These are phyloP conservation scores for Stenodema calcarata DNA, from an alignment of 2,888 invertebrate species.

Conservation along the genomic window DNA sequence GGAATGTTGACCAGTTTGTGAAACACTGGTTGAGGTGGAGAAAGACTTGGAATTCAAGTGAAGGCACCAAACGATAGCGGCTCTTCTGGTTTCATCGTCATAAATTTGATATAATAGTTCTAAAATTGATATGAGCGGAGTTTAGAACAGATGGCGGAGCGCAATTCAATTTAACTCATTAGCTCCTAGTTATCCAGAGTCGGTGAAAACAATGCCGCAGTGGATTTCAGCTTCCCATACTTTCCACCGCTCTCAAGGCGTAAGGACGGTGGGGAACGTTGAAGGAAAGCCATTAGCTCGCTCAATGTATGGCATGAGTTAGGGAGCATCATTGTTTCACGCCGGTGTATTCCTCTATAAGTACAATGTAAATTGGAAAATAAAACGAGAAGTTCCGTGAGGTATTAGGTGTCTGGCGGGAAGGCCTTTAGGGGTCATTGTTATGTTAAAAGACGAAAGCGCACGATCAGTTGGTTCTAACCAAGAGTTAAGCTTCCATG, in stretches of 20 bases:
- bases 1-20: too few species aligned
- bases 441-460: slow-evolving; percentile 35
- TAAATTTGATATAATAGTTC: background rate
- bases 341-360: slow-evolving; percentile 38
- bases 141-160: background rate
- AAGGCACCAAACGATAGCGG: too few species aligned
- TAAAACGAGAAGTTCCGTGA: slow-evolving; percentile 37
- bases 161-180: slow-evolving; percentile 25
- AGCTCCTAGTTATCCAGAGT: slow-evolving; percentile 17
- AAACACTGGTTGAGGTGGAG: too few species aligned
- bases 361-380: slow-evolving; percentile 47
- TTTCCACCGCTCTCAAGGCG: slow-evolving; percentile 24
- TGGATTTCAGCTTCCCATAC: slow-evolving; percentile 26
- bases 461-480: slow-evolving; percentile 8
- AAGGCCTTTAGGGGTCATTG: slow-evolving; percentile 39
- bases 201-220: slow-evolving; percentile 23
- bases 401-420: slow-evolving; percentile 40
- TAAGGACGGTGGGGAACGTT: background rate
- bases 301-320: slow-evolving; percentile 43
- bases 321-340: slow-evolving; percentile 39
- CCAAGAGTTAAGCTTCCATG: slow-evolving; percentile 6
- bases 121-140: background rate
- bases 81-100: background rate
- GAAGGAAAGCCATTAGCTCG: slow-evolving; percentile 35
- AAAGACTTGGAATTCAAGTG: too few species aligned